Conservation (phyloP, 2,113 vertebrate genomes). For the Anser cygnoides region DNA sequence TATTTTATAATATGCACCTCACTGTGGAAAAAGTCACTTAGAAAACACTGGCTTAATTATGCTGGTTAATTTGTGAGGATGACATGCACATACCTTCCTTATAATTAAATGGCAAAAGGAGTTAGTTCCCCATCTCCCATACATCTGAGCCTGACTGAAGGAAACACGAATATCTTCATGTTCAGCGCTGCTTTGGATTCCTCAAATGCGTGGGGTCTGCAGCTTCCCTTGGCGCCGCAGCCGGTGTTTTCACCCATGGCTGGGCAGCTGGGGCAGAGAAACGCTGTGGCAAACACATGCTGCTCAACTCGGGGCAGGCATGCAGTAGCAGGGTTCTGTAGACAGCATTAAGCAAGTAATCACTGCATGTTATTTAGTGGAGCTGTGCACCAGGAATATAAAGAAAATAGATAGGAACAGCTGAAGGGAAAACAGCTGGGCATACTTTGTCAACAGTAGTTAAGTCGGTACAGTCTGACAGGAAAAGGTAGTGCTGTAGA, state of each 20-base stretch:
- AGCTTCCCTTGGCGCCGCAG: not conserved
- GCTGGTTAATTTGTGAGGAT: not conserved
- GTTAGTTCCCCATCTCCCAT: not conserved
- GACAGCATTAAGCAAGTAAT: not conserved
- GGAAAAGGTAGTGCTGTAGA: not conserved
- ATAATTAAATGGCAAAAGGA: not conserved
- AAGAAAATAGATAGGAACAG: not conserved
- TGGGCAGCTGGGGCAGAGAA: not conserved
- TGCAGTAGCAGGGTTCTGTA: not conserved
- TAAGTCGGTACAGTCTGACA: not conserved
- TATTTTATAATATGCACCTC: not conserved
- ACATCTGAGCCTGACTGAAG: not conserved
- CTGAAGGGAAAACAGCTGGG: not conserved
- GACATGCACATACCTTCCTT: not conserved
- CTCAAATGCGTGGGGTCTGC: not conserved
- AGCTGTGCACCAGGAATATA: not conserved
- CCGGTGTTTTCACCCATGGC: not conserved
- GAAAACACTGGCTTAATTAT: not conserved
- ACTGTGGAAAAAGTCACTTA: not conserved
- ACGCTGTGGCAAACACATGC: rapidly evolving
- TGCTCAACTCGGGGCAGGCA: not conserved
- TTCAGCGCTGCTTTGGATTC: not conserved
- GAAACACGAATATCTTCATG: rapidly evolving
- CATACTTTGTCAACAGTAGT: not conserved
- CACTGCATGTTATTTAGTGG: not conserved